Conservation (phyloP, 2,888 invertebrate species). For the Dryomyza anilis region DNA sequence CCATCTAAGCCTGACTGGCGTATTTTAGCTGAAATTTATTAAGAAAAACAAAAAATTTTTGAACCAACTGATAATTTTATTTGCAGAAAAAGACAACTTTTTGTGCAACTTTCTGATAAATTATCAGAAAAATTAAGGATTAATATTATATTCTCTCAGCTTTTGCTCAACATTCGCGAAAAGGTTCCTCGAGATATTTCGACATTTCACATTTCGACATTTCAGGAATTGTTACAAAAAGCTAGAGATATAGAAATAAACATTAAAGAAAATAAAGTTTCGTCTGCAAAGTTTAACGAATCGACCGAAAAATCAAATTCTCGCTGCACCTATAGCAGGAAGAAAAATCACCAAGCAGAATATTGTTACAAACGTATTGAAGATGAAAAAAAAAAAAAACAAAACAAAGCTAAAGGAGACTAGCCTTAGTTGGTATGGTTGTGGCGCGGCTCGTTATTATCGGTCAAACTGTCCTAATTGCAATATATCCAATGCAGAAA, state of each 20-base stretch:
- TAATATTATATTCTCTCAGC: conserved; percentile 7
- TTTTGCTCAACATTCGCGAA: conserved; percentile 25
- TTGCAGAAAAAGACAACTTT: conserved; percentile 13
- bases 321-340: neutral
- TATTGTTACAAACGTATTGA: neutral
- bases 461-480: neutral
- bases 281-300: too few relatives aligned
- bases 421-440: neutral
- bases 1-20: conserved; percentile 21
- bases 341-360: conserved; percentile 2
- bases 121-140: conserved; percentile 11
- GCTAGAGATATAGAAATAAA: neutral
- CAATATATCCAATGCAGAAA: neutral
- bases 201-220: neutral
- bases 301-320: neutral
- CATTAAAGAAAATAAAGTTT: neutral
- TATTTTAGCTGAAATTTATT: conserved; percentile 18
- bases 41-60: conserved; percentile 10
- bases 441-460: neutral
- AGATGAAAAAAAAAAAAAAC: neutral
- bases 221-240: neutral
- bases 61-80: conserved; percentile 18
- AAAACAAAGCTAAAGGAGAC: neutral
- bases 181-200: neutral
- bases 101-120: conserved; percentile 1